These are phyloP conservation scores for Lasaia peninsularis DNA, from an alignment of 1,140 invertebrate species.

Conservation along the genomic window DNA sequence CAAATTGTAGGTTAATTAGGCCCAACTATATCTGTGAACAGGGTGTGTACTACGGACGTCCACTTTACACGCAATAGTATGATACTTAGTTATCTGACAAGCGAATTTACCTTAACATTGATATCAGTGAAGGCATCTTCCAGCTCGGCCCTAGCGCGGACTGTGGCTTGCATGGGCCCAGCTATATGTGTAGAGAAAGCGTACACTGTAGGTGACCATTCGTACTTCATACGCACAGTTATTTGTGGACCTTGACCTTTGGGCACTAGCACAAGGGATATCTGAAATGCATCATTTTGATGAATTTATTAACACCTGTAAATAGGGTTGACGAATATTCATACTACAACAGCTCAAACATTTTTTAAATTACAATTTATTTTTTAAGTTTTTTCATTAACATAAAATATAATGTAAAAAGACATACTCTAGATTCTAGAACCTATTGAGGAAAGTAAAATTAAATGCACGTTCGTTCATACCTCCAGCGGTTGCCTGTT, in stretches of 20 bases:
- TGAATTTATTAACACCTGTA: too few species aligned
- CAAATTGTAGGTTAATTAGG: too few species aligned
- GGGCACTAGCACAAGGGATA: constrained; percentile 43
- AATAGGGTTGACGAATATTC: too few species aligned
- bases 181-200: constrained; percentile 44
- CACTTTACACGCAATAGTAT: too few species aligned
- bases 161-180: constrained; percentile 49
- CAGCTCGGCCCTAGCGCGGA: constrained; percentile 76
- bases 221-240: constrained; percentile 46
- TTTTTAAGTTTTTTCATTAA: too few species aligned
- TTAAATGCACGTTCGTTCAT: constrained; percentile 14
- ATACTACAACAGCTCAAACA: too few species aligned
- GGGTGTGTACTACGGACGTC: too few species aligned
- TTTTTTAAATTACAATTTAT: too few species aligned
- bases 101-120: constrained; percentile 51
- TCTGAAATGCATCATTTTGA: constrained; percentile 29
- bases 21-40: too few species aligned
- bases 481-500: constrained; percentile 65
- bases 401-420: too few species aligned
- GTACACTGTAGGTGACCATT: constrained; percentile 35
- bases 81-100: not conserved
- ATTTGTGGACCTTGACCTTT: constrained; percentile 52
- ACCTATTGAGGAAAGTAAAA: not conserved
- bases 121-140: constrained; percentile 73
- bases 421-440: too few species aligned